Base-by-base conservation (phyloP, 2,797 vertebrate genomes). In the Acanthis flammea region DNA sequence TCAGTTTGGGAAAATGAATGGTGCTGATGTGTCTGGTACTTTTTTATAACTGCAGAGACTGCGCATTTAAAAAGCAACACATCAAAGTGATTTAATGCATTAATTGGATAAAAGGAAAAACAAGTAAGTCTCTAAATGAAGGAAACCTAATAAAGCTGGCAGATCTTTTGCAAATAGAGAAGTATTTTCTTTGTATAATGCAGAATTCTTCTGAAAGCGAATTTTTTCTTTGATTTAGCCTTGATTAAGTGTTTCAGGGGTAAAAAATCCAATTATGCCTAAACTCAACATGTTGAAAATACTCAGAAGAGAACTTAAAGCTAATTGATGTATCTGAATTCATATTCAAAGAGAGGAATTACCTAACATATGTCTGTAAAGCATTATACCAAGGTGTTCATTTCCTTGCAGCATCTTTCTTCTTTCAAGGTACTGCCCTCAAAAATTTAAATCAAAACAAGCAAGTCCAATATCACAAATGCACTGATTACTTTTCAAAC, bases 221-320 rank as follows among this genome's bases (percentile, higher is more conserved):
- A 9, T 83, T 93, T 93, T 84, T 92, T 75, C 92, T 96, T 97
- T 97, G 68, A 97, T 93, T 97, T 94, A 86, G 74, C 28, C 63
- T 95, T 97, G 94, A 96, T 97, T 95, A 94, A 95, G 57, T 95
- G 72, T 94, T 96, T 92, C 67, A 37, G 67, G 65, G 68, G 41
- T 94, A 93, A 86, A 78, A 84, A 96, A 96, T 96, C 78, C 90
- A 97, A 94, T 97, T 96, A 97, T 93, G 37, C 44, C 83, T 85
- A 91, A 96, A 96, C 55, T 92, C 39, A 92, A 30, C 66, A 74
- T 47, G 86, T 75, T 97, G 85, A 96, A 97, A 96, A 95, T 97
- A 93, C 61, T 74, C 80, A 78, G 88, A 94, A 92, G 87, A 84
- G 73, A 96, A 79, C 73, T 90, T 95, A 94, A 91, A 91, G 88